Evolutionary conservation across 2,113 vertebrate species (phyloP).

Genomic region (Dicerorhinus sumatrensis): DNA sequence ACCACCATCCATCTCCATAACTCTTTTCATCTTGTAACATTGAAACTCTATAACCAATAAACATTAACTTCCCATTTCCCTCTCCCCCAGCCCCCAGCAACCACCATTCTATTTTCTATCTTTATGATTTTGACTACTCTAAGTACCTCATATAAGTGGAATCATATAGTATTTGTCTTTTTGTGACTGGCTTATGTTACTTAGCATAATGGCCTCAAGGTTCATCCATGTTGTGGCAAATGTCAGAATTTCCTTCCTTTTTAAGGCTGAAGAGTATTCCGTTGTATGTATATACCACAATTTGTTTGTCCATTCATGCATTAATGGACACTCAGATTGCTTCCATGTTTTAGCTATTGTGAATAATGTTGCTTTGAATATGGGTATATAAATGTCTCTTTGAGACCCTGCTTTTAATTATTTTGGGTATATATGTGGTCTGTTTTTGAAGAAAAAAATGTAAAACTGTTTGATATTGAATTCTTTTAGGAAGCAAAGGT

Average conservation of each 20-base stretch:
- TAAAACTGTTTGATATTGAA: background rate
- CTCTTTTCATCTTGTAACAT: background rate
- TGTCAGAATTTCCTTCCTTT: background rate
- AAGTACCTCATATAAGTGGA: background rate
- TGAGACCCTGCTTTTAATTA: background rate
- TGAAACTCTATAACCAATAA: background rate
- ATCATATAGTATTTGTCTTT: background rate
- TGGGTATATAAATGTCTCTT: background rate
- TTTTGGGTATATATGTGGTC: background rate
- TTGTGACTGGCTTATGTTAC: background rate
- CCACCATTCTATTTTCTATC: background rate
- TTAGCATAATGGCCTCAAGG: background rate
- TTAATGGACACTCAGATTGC: background rate
- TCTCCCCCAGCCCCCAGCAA: background rate
- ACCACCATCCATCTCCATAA: background rate
- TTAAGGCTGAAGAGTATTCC: background rate
- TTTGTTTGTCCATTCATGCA: background rate
- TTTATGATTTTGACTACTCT: background rate
- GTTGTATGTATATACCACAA: background rate
- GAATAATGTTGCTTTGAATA: background rate
- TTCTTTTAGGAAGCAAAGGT: background rate
- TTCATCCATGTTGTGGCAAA: background rate
- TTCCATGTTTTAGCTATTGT: background rate
- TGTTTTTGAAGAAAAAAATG: constrained; percentile 17
- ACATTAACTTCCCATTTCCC: background rate